Base-by-base conservation (phyloP, 2,113 vertebrate genomes). In the Esox niger region DNA sequence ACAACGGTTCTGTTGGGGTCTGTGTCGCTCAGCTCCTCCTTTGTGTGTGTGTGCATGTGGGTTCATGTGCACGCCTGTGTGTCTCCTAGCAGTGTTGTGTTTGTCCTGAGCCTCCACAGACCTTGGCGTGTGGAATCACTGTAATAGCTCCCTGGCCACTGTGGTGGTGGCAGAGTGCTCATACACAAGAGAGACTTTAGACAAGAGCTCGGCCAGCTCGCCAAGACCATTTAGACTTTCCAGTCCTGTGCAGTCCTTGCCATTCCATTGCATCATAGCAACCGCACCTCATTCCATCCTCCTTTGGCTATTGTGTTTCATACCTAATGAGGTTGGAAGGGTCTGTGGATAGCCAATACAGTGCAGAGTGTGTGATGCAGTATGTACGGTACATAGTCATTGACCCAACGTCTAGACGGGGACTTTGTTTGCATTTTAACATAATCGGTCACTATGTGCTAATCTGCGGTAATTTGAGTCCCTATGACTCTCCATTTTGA, bases 261-360 rank as follows among this genome's bases (percentile, higher is more conserved):
- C 54, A 58, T 85, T 83, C 65, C 63, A 73, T 67, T 86, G 77
- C 74, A 82, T 82, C 84, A 77, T 63, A 64, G 74, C 61, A 68
- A 77, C 73, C 35, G 59, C 32, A 61, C 4, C 11, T 7, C 6
- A 52, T 26, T 15, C 32, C 32, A 69, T 29, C 57, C 26, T 66
- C 23, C 20, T 35, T 69, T 70, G 56, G 68, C 64, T 73, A 65
- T 72, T 82, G 64, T 80, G 60, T 74, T 78, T 74, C 25, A 62
- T 70, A 62, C 55, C 38, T 76, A 70, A 79, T 61, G 66, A 72
- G 33, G 57, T 73, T 76, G 46, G 64, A 73, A 26, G 43, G 52
- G 38, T 66, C 60, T 52, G 30, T 46, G 65, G 52, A 61, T 59
- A 74, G 63, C 54, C 67, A 68, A 81, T 68, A 68, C 61, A 71